Conservation (phyloP, 64 coral and sea anemone genomes). For the Montipora capricornis region DNA sequence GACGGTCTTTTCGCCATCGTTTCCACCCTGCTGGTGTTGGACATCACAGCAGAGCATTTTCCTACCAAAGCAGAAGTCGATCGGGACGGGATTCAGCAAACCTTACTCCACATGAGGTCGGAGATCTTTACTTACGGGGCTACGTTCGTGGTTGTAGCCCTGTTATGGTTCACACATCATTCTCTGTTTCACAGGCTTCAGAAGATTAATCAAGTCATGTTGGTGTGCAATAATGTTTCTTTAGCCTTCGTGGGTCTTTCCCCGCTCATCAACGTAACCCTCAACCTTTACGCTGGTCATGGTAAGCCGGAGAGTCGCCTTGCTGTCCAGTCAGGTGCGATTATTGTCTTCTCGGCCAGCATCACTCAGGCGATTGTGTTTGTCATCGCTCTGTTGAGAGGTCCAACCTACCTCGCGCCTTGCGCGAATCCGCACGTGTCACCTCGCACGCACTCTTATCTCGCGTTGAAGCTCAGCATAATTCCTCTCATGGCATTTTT, state of each 20-base stretch:
- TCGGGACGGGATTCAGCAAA: conserved; percentile 66
- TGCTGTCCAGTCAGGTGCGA: conserved; percentile 76
- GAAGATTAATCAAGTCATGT: conserved; percentile 93
- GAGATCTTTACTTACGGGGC: conserved; percentile 89
- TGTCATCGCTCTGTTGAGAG: conserved; percentile 72
- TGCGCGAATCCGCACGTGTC: conserved; percentile 68
- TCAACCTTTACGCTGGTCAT: conserved; percentile 80
- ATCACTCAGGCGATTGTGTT: conserved; percentile 82
- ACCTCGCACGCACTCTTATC: conserved; percentile 84
- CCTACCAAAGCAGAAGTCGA: conserved; percentile 67
- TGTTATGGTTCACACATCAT: conserved; percentile 96
- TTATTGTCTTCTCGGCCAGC: conserved; percentile 82
- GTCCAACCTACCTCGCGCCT: conserved; percentile 52
- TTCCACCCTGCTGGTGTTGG: conserved; percentile 88
- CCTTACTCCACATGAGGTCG: conserved; percentile 75
- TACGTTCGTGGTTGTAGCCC: conserved; percentile 86
- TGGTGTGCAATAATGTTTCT: conserved; percentile 92
- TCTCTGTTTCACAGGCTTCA: conserved; percentile 93
- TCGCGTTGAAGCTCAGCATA: conserved; percentile 76
- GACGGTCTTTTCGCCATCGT: conserved; percentile 98
- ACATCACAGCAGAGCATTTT: conserved; percentile 91
- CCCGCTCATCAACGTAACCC: conserved; percentile 78
- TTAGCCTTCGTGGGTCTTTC: conserved; percentile 87
- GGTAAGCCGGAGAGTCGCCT: conserved; percentile 62
- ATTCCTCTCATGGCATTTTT: conserved; percentile 82